Percentiles rank a stretch among this genome's conserved stretches.
Evolutionary conservation across 2,888 invertebrate species (phyloP).

Genomic region (Melipona beecheii): DNA sequence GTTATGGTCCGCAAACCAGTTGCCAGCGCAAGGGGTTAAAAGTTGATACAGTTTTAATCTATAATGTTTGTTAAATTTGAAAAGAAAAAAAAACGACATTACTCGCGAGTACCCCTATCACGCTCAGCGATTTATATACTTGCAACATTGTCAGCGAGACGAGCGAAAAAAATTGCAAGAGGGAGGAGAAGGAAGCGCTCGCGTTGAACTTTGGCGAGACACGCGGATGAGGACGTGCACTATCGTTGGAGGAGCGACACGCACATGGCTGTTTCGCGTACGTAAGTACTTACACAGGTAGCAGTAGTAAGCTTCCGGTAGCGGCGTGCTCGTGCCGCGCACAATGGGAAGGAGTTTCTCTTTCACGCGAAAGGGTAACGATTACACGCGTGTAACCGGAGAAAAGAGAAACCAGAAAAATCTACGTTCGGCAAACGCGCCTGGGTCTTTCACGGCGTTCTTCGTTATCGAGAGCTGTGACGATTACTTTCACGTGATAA

Average conservation of each 20-base stretch:
- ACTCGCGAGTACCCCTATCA: too few species aligned
- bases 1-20: too few species aligned
- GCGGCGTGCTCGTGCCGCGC: conserved; percentile 2
- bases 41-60: too few species aligned
- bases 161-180: too few species aligned
- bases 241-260: conserved; percentile 39
- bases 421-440: conserved; percentile 37
- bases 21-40: too few species aligned
- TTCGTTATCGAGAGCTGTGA: conserved; percentile 61
- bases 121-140: too few species aligned
- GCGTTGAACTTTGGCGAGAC: too few species aligned
- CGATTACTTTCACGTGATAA: conserved; percentile 65
- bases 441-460: conserved; percentile 21
- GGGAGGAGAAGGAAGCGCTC: too few species aligned
- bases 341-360: conserved; percentile 62
- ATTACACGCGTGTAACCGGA: conserved; percentile 49
- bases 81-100: too few species aligned
- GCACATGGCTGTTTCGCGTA: conserved; percentile 21
- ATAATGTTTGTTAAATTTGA: too few species aligned
- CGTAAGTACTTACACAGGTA: background rate
- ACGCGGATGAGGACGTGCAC: conserved; percentile 27
- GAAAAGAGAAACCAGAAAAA: conserved; percentile 61
- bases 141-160: too few species aligned
- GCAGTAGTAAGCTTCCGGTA: conserved; percentile 54
- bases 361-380: conserved; percentile 43